A percentile compares a stretch with the other conserved stretches of the same genome.
phyloP scores from a whole-genome alignment of 2,113 vertebrate genomes.

The Conger conger region DNA sequence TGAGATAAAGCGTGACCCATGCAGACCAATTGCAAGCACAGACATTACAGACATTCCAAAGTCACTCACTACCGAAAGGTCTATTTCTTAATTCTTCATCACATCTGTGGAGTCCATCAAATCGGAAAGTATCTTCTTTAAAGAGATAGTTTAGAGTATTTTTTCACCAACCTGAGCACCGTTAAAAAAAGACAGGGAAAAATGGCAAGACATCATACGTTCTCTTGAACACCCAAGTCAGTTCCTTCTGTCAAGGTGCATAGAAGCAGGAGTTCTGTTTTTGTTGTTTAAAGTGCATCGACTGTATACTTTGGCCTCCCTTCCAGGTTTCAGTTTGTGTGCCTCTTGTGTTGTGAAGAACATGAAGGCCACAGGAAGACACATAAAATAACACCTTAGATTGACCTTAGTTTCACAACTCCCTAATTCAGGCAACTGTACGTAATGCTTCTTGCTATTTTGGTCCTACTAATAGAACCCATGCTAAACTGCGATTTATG shows the following conservation, averaged over 20 bases:
- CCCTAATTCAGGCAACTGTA: not conserved
- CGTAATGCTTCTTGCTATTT: not conserved
- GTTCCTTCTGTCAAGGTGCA: conserved; percentile 58
- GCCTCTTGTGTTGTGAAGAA: conserved; percentile 49
- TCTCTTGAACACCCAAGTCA: conserved; percentile 51
- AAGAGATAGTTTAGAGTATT: conserved; percentile 17
- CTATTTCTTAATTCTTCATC: not conserved
- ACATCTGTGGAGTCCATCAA: conserved; percentile 25
- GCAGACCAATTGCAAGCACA: not conserved
- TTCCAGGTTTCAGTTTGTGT: conserved; percentile 56
- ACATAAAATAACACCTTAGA: conserved; percentile 1
- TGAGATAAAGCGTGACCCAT: too few relatives aligned
- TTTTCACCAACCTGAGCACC: conserved; percentile 23
- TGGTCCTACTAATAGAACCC: too few relatives aligned
- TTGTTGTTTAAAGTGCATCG: conserved; percentile 64
- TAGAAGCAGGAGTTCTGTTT: conserved; percentile 51
- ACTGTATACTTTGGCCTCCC: conserved; percentile 66
- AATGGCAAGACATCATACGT: conserved; percentile 53
- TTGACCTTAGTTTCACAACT: conserved; percentile 18
- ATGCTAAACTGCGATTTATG: too few relatives aligned
- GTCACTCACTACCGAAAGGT: not conserved
- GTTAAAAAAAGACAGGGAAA: conserved; percentile 23
- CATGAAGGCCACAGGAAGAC: conserved; percentile 27
- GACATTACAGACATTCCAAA: not conserved
- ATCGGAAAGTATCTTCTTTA: not conserved